Percentiles rank a stretch among this genome's conserved stretches.
These are phyloP conservation scores for Cydia splendana DNA, from an alignment of 1,140 invertebrate species.

Conservation along the genomic window DNA sequence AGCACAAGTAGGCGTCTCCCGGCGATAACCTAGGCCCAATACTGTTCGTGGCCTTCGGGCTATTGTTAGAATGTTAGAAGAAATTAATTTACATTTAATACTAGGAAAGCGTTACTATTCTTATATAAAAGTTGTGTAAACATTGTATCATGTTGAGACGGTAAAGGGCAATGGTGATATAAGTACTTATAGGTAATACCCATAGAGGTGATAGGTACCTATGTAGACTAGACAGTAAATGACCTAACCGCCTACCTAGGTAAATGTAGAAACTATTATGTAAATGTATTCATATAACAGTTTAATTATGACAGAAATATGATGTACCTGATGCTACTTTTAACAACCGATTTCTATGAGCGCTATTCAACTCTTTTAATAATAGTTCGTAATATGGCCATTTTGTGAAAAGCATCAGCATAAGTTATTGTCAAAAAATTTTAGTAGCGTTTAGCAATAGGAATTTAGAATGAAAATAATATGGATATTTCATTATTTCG, in stretches of 20 bases:
- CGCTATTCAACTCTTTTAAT: background rate
- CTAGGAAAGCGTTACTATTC: no score
- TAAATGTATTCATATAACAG: no score
- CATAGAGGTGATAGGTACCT: no score
- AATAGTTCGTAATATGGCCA: background rate
- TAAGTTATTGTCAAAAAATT: background rate
- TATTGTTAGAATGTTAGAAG: constrained; percentile 2
- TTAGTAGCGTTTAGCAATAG: background rate
- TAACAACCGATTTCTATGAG: background rate
- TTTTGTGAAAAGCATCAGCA: background rate
- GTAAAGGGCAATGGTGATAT: no score
- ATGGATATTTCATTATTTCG: background rate
- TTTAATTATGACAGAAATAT: no score
- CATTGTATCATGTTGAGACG: no score
- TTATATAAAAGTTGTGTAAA: no score
- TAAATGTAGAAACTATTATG: no score
- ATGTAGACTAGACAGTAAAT: no score
- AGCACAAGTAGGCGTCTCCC: background rate
- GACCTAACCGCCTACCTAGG: no score
- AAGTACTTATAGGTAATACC: no score
- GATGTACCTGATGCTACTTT: no score
- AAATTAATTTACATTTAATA: background rate
- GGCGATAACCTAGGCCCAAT: constrained; percentile 8
- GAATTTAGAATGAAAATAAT: background rate
- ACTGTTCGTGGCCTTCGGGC: background rate